Percentiles rank a stretch among this genome's conserved stretches.
Evolutionary conservation across 1,140 invertebrate genomes (phyloP).

Genomic region (Lordiphosa stackelbergi): DNA sequence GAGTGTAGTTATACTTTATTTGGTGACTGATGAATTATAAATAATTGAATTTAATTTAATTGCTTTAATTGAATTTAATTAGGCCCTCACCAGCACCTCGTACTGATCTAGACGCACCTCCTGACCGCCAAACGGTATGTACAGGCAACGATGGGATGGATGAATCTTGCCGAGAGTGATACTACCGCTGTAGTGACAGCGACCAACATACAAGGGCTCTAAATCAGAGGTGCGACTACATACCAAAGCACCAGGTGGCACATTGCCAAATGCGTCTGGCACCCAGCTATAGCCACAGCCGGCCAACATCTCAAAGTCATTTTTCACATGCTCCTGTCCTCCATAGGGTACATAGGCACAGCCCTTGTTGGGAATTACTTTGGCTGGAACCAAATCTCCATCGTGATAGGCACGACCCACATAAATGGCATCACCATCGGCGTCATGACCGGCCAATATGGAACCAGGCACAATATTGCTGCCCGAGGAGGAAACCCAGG

Average conservation of each 20-base stretch:
- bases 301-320: constrained; percentile 77
- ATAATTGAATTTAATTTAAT: constrained; percentile 3
- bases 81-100: constrained; percentile 78
- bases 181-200: constrained; percentile 80
- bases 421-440: constrained; percentile 77
- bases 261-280: constrained; percentile 77
- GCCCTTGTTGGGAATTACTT: constrained; percentile 76
- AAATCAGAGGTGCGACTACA: constrained; percentile 81
- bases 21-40: constrained; percentile 4
- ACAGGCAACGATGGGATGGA: constrained; percentile 81
- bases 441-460: constrained; percentile 78
- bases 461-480: constrained; percentile 74
- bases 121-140: constrained; percentile 82
- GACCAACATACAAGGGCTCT: constrained; percentile 83
- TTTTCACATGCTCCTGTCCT: constrained; percentile 78
- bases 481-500: constrained; percentile 58
- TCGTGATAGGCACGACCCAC: constrained; percentile 78
- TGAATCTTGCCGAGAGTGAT: constrained; percentile 81
- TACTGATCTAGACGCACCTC: constrained; percentile 81
- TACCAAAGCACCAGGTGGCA: constrained; percentile 80
- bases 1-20: no score
- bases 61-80: constrained; percentile 6
- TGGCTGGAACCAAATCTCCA: constrained; percentile 77
- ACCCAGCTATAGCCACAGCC: constrained; percentile 79
- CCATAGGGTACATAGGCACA: constrained; percentile 78